These are phyloP conservation scores for Phylloscopus whistleri DNA, from an alignment of 2,113 vertebrate genomes.

Conservation along the genomic window DNA sequence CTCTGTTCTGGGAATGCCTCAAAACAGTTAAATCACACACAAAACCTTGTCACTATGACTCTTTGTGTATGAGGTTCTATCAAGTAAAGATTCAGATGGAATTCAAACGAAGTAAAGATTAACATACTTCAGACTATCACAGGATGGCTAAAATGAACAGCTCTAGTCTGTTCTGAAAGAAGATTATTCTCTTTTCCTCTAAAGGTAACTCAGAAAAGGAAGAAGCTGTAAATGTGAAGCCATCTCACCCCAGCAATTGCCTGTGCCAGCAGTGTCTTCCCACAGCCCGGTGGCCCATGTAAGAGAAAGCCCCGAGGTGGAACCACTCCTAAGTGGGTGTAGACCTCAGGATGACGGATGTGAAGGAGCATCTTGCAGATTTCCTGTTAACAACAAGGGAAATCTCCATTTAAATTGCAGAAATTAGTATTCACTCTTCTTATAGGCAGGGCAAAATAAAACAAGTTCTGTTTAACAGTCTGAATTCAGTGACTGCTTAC, in stretches of 20 bases:
- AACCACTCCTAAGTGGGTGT: conserved; percentile 86
- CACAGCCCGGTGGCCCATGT: conserved; percentile 94
- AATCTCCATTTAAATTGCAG: not conserved
- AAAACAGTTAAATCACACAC: not conserved
- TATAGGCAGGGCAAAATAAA: not conserved
- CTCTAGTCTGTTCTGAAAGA: not conserved
- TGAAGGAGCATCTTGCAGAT: conserved; percentile 93
- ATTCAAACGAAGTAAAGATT: not conserved
- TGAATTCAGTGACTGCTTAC: not conserved
- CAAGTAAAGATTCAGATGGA: not conserved
- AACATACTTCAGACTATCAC: not conserved
- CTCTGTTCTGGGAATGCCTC: not conserved
- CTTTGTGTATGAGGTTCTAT: not conserved
- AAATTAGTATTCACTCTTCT: not conserved
- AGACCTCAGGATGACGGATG: conserved; percentile 91
- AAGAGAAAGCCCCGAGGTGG: conserved; percentile 91
- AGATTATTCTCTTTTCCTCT: not conserved
- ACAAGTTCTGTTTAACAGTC: not conserved
- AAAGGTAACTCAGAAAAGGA: not conserved
- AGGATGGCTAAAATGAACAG: not conserved
- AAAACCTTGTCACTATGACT: not conserved
- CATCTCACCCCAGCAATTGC: conserved; percentile 91
- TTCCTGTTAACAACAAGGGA: conserved; percentile 73
- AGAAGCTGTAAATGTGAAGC: not conserved
- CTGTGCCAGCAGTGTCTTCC: conserved; percentile 93